phyloP scores from a whole-genome alignment of 2,888 invertebrate species.

The Plagodis dolabraria region DNA sequence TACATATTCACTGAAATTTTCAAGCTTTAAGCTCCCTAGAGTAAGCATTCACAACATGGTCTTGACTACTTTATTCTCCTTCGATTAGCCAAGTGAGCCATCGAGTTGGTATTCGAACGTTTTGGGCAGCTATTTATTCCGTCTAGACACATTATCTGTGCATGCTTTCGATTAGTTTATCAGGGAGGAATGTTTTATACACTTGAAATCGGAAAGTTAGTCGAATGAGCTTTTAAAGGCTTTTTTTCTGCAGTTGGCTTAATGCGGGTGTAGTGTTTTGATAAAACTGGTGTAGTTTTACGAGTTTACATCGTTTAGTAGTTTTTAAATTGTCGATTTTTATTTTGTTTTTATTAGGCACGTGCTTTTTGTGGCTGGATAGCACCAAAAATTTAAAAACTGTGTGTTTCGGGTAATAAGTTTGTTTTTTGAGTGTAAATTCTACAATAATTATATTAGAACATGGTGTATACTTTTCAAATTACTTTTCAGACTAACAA shows the following conservation, averaged over 20 bases:
- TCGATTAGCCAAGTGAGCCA: constrained; percentile 84
- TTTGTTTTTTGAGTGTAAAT: too few species aligned
- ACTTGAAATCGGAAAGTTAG: constrained; percentile 62
- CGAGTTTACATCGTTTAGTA: constrained; percentile 21
- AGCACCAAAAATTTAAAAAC: background rate
- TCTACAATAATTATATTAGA: too few species aligned
- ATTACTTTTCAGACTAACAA: too few species aligned
- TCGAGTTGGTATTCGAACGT: constrained; percentile 79
- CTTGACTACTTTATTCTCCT: constrained; percentile 11
- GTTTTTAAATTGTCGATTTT: constrained; percentile 6
- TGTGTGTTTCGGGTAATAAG: too few species aligned
- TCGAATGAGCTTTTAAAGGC: constrained; percentile 54
- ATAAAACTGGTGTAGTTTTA: constrained; percentile 26
- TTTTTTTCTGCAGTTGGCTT: constrained; percentile 40
- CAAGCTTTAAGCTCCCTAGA: too few species aligned
- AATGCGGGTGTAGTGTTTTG: constrained; percentile 32
- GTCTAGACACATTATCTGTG: constrained; percentile 80
- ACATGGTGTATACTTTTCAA: too few species aligned
- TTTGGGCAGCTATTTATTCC: constrained; percentile 70
- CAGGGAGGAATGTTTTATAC: constrained; percentile 73
- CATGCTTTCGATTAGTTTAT: constrained; percentile 63
- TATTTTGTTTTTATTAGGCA: background rate
- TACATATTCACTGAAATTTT: too few species aligned
- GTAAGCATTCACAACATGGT: background rate
- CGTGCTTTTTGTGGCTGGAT: background rate